Percentiles rank a stretch among this genome's conserved stretches.
Evolutionary conservation across 2,888 invertebrate genomes (phyloP).

Genomic region (Morpho helenor): DNA sequence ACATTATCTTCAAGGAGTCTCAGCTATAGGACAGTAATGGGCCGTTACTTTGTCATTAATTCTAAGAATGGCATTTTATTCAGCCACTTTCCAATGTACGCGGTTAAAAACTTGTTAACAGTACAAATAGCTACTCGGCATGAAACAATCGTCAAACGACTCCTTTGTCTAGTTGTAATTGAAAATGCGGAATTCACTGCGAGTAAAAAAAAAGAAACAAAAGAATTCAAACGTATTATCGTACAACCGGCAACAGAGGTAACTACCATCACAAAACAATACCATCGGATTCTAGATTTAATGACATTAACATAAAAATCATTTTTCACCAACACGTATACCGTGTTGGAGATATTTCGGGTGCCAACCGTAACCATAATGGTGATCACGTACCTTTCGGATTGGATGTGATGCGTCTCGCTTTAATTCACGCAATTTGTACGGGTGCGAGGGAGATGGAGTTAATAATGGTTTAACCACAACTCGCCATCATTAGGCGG

Average conservation of each 20-base stretch:
- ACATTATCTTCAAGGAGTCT: too few relatives aligned
- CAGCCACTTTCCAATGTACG: background rate
- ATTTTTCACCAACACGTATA: conserved; percentile 21
- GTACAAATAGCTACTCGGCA: conserved; percentile 20
- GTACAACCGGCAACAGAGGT: conserved; percentile 20
- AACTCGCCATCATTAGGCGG: conserved; percentile 67
- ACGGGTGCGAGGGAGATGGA: conserved; percentile 60
- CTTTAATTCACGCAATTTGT: conserved; percentile 52
- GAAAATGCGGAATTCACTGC: conserved; percentile 50
- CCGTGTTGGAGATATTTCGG: conserved; percentile 23
- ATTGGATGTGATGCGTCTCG: conserved; percentile 56
- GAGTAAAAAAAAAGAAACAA: conserved; percentile 59
- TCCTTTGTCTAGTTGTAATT: conserved; percentile 31
- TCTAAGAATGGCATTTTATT: background rate
- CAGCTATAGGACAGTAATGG: too few relatives aligned
- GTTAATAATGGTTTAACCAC: conserved; percentile 71
- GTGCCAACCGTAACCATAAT: conserved; percentile 50
- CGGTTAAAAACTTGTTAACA: conserved; percentile 12
- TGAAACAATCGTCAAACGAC: conserved; percentile 20
- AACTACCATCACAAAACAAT: conserved; percentile 6
- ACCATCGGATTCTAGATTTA: conserved; percentile 17
- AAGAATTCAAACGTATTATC: conserved; percentile 63
- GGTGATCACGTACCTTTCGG: conserved; percentile 71
- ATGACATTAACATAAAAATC: conserved; percentile 18
- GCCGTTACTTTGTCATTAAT: too few relatives aligned